These are phyloP conservation scores for Nomada ferruginata DNA, from an alignment of 2,888 invertebrate species.

Conservation along the genomic window DNA sequence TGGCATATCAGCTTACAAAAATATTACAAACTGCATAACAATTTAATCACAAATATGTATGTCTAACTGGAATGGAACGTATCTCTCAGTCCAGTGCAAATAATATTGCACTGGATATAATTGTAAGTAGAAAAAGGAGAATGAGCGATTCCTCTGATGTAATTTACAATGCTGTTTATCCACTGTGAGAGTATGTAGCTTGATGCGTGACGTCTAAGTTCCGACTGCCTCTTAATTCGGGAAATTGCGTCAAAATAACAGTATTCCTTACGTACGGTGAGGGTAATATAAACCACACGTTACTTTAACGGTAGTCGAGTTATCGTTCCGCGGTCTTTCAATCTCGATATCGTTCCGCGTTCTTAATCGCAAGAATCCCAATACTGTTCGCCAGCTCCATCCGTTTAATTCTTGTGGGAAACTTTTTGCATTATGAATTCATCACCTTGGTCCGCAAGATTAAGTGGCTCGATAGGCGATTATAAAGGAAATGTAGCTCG, in stretches of 20 bases:
- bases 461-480: constrained; percentile 29
- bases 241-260: constrained; percentile 51
- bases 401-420: constrained; percentile 56
- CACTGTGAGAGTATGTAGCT: not conserved
- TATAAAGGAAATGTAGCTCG: constrained; percentile 36
- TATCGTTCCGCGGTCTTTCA: constrained; percentile 54
- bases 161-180: not conserved
- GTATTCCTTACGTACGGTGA: constrained; percentile 33
- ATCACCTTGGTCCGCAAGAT: constrained; percentile 22
- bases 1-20: too few relatives aligned
- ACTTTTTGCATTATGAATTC: constrained; percentile 47
- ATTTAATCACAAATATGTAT: not conserved
- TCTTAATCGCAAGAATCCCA: constrained; percentile 53
- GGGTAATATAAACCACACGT: constrained; percentile 39
- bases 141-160: too few relatives aligned
- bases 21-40: not conserved
- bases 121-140: too few relatives aligned
- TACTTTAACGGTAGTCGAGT: constrained; percentile 61
- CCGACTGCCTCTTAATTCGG: constrained; percentile 32
- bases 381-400: constrained; percentile 15
- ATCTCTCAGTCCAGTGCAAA: too few relatives aligned
- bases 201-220: constrained; percentile 6
- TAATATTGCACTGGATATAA: too few relatives aligned
- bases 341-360: constrained; percentile 62
- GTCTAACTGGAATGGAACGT: too few relatives aligned